Base-by-base conservation (phyloP, 2,113 vertebrate genomes). In the Heterocephalus glaber region DNA sequence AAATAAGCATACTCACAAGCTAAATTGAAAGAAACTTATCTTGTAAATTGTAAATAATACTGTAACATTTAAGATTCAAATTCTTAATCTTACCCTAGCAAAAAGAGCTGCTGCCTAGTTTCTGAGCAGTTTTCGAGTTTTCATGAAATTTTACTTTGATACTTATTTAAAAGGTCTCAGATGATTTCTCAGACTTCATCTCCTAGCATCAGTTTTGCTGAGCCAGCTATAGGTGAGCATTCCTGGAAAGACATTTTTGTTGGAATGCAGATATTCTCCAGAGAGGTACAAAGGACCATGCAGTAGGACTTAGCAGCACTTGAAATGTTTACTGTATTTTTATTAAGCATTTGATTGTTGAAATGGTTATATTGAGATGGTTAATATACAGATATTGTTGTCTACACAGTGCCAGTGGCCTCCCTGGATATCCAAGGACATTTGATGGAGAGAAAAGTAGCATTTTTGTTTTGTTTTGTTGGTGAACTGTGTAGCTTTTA, bases 391-490 rank as follows among this genome's bases (percentile, higher is more conserved):
- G 41, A 44, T 30, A 26, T 13, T 85, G 35, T 63, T 49, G 22
- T 90, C 19, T 52, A 19, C 7, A 49, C 49, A 58, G 47, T 33
- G 52, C 33, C 17, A 44, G 1, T 49, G 61, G 8, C 19, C n/a
- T 72, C 41, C 30, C 65, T 44, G 12, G 30, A 7, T 14, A 52
- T 44, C 68, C 76, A 11, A 70, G n/a, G 35, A 66, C 76, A 84
- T 83, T 58, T 70, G 35, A 44, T 83, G 61, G 30, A 65, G 65
- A 94, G 80, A 84, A 66, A 74, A 94, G 61, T 65, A 83, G 76
- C 20, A 52, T 70, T 70, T 56, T 26, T 56, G 56, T 44, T 65
- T 44, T 47, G 9, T 47, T 68, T 66, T 66, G 63, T 58, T 79
- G 60, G 16, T 82, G 19, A 89, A 92, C 13, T 58, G 1, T 58